Percentiles rank a stretch among this genome's conserved stretches.
phyloP scores from a whole-genome alignment of 2,888 invertebrate genomes.

The Polydrusus cervinus region DNA sequence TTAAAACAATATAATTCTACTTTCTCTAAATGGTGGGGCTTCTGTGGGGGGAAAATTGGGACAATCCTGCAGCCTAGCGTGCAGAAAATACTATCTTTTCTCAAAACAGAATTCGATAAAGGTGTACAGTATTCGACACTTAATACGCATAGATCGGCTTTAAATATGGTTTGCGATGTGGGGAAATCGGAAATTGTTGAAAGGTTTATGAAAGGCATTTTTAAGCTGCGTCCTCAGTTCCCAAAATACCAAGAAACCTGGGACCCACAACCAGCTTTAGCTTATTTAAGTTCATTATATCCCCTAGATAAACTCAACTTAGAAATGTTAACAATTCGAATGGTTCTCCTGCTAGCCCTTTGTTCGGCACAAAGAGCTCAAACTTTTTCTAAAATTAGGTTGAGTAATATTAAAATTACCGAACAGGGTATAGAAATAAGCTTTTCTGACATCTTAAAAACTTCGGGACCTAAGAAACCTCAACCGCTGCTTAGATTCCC shows the following conservation, averaged over 20 bases:
- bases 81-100: constrained; percentile 24
- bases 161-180: constrained; percentile 27
- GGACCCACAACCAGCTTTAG: constrained; percentile 52
- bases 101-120: constrained; percentile 37
- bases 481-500: constrained; percentile 32
- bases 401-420: constrained; percentile 2
- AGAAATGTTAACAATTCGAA: constrained; percentile 28
- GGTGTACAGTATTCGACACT: constrained; percentile 26
- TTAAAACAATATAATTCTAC: constrained; percentile 50
- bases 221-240: constrained; percentile 44
- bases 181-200: constrained; percentile 25
- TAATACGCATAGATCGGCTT: constrained; percentile 22
- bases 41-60: constrained; percentile 48
- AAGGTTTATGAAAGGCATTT: constrained; percentile 52
- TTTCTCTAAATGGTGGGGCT: constrained; percentile 47
- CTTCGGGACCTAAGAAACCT: constrained; percentile 27
- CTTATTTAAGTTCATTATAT: constrained; percentile 33
- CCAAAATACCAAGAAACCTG: constrained; percentile 52
- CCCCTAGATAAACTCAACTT: constrained; percentile 52
- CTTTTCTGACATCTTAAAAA: constrained; percentile 35
- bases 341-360: constrained; percentile 24
- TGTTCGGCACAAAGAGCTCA: constrained; percentile 29
- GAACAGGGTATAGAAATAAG: constrained; percentile 20
- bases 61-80: constrained; percentile 22
- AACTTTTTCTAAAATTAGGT: constrained; percentile 23